Conservation (phyloP, 2,888 invertebrate species). For the Eupsilia transversa region DNA sequence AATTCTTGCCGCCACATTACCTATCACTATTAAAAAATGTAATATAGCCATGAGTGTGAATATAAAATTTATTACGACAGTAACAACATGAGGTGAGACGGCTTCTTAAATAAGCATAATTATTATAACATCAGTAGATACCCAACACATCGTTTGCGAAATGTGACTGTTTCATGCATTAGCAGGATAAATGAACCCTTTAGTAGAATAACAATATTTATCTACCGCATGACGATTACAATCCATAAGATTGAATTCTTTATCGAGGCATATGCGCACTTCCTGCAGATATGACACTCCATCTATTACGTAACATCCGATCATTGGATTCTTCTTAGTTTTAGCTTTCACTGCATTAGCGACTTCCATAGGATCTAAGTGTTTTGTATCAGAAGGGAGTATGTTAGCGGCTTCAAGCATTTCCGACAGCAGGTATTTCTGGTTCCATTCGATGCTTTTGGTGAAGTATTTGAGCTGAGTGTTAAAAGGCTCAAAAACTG, state of each 20-base stretch:
- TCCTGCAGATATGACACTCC: conserved; percentile 1
- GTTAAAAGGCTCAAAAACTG: conserved; percentile 6
- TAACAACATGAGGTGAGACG: neutral
- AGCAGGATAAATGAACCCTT: conserved; percentile 21
- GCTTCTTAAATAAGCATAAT: no score
- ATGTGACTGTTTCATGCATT: neutral
- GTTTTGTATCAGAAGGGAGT: conserved; percentile 9
- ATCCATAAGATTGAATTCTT: conserved; percentile 18
- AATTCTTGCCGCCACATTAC: neutral
- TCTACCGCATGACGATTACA: conserved; percentile 12
- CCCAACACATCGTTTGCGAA: neutral
- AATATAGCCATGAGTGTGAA: neutral
- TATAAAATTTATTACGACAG: neutral
- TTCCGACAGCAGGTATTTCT: neutral
- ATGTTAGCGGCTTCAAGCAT: conserved; percentile 24
- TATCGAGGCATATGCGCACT: conserved; percentile 26
- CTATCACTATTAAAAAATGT: neutral
- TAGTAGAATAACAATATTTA: neutral
- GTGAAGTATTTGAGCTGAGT: conserved; percentile 25
- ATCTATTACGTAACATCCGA: conserved; percentile 7
- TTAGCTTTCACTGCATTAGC: conserved; percentile 7
- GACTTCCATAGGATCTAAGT: conserved; percentile 8
- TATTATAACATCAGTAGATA: neutral
- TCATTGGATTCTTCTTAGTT: conserved; percentile 16
- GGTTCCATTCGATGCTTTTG: conserved; percentile 28